A percentile compares a stretch with the other conserved stretches of the same genome.
phyloP scores from a whole-genome alignment of 2,888 invertebrate genomes.

The Lasioglossum morio region DNA sequence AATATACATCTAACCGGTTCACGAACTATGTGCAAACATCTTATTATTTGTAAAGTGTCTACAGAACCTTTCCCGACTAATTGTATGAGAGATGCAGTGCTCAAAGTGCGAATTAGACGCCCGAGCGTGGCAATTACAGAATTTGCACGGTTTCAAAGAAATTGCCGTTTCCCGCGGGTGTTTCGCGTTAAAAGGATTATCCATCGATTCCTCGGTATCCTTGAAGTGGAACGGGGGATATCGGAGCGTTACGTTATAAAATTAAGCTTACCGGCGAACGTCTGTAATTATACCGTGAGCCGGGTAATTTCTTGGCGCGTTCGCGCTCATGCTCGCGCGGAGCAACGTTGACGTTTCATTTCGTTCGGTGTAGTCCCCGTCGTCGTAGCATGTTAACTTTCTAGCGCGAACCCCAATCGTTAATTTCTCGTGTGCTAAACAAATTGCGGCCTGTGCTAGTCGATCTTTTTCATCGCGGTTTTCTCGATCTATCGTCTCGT shows the following conservation, averaged over 20 bases:
- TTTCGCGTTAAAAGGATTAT: slow-evolving; percentile 1
- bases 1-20: too few species aligned
- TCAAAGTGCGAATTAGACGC: too few species aligned
- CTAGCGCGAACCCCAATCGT: slow-evolving; percentile 55
- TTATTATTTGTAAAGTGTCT: too few species aligned
- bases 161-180: background rate
- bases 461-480: background rate
- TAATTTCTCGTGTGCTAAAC: slow-evolving; percentile 24
- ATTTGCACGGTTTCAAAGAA: background rate
- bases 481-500: background rate
- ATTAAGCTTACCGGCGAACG: slow-evolving; percentile 39
- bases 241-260: slow-evolving; percentile 28
- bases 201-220: slow-evolving; percentile 5
- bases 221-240: background rate
- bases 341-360: slow-evolving; percentile 62
- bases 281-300: slow-evolving; percentile 58
- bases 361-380: slow-evolving; percentile 42
- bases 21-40: too few species aligned
- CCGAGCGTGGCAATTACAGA: too few species aligned
- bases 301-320: slow-evolving; percentile 54
- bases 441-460: slow-evolving; percentile 44
- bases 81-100: too few species aligned
- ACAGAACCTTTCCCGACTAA: too few species aligned
- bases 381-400: slow-evolving; percentile 60
- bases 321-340: background rate